These are phyloP conservation scores for Pycnonotus jocosus DNA, from an alignment of 2,113 vertebrate genomes.

Conservation along the genomic window DNA sequence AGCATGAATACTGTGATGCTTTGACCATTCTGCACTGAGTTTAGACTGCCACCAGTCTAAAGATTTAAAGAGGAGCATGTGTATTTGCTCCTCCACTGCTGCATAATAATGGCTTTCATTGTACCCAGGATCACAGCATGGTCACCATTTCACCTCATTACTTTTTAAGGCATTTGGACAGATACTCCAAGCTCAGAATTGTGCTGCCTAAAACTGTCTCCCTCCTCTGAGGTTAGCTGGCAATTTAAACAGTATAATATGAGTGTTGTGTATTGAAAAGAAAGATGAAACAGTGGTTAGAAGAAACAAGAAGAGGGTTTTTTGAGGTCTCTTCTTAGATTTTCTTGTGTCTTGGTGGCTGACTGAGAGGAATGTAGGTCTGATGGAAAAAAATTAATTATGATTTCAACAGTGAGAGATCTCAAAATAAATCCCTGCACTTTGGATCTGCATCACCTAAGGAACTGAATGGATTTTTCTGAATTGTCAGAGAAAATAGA, in stretches of 20 bases:
- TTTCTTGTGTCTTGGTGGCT: not conserved
- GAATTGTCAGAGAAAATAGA: not conserved
- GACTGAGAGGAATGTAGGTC: not conserved
- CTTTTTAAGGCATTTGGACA: not conserved
- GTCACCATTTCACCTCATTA: not conserved
- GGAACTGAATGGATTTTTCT: not conserved
- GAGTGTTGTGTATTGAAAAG: not conserved
- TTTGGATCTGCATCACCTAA: not conserved
- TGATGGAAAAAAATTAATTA: not conserved
- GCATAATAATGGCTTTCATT: not conserved
- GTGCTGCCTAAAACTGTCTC: not conserved
- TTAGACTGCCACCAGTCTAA: not conserved
- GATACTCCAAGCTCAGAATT: not conserved
- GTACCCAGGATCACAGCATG: not conserved
- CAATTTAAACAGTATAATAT: not conserved
- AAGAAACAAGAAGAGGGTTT: not conserved
- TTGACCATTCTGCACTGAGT: not conserved
- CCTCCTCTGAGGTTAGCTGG: not conserved
- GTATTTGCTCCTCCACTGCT: not conserved
- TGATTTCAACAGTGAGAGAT: not conserved
- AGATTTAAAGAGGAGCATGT: not conserved
- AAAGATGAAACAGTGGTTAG: not conserved
- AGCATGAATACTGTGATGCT: not conserved
- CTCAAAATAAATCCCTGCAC: not conserved
- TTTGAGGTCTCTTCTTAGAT: not conserved